phyloP scores from a whole-genome alignment of 2,797 vertebrate species.

The Pseudomugil tenellus region DNA sequence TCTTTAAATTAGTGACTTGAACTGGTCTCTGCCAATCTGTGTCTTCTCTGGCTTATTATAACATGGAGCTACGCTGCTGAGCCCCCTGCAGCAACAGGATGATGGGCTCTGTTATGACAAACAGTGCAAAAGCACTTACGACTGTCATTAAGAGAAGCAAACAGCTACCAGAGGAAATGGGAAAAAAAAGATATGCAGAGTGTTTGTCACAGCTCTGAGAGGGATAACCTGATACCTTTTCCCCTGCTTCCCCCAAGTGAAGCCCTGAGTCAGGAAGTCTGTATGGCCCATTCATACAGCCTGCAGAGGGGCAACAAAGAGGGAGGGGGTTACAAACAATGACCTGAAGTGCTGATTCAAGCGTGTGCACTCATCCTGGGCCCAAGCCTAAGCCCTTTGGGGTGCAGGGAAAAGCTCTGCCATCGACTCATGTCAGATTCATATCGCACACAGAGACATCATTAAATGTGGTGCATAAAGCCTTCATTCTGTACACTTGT shows the following conservation, averaged over 20 bases:
- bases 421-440: slow-evolving; percentile 60
- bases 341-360: slow-evolving; percentile 81
- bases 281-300: slow-evolving; percentile 71
- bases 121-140: slow-evolving; percentile 42
- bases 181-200: slow-evolving; percentile 31
- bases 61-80: slow-evolving; percentile 31
- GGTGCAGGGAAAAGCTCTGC: slow-evolving; percentile 53
- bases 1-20: neutral
- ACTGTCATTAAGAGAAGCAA: slow-evolving; percentile 53
- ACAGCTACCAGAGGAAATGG: slow-evolving; percentile 40
- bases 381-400: slow-evolving; percentile 58
- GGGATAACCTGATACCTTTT: slow-evolving; percentile 44
- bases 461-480: slow-evolving; percentile 61
- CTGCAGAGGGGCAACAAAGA: slow-evolving; percentile 51
- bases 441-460: slow-evolving; percentile 60
- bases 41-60: slow-evolving; percentile 36
- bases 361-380: slow-evolving; percentile 62
- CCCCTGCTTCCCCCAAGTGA: slow-evolving; percentile 59
- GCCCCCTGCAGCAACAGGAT: slow-evolving; percentile 17
- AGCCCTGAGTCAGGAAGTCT: slow-evolving; percentile 83
- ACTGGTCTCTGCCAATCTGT: slow-evolving; percentile 7
- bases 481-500: slow-evolving; percentile 48
- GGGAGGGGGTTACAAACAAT: slow-evolving; percentile 65
- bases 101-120: slow-evolving; percentile 47
- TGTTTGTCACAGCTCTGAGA: slow-evolving; percentile 35